Evolutionary conservation across 1,140 invertebrate genomes (phyloP), one percentile per base, ranked within the genome.

Genomic region (Aphidius gifuensis): DNA sequence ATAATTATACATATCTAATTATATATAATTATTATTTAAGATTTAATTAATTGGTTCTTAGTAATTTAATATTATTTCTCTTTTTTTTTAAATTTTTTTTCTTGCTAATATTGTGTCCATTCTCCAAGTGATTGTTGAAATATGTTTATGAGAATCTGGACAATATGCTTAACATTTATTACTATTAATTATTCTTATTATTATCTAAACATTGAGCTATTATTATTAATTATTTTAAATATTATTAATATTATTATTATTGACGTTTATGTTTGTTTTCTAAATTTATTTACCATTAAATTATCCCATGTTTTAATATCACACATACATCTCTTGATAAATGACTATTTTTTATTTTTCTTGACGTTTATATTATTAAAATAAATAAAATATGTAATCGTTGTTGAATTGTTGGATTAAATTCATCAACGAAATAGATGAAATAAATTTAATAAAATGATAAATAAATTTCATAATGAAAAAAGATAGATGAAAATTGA

Each of bases 1-100:
- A 77, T 77, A 78, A 68, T 69, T 69, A 71, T 72, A 69, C 64
- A 73, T 73, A 69, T 69, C 71, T 71, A 71, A 69, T 55, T 70
- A 67, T 67, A 67, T 64, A 68, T 71, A 74, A 70, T 71, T 75
- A 71, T 78, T 76, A 76, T 72, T 60, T 78, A 78, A 74, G 69
- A 64, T 75, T 32, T 70, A 69, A 69, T 69, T 68, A 43, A 73
- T 74, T 75, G 65, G 70, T 68, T 73, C 23, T 32, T 61, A 62
- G 58, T 65, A 61, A 59, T 54, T 56, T 62, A 44, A 58, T 62
- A 62, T 65, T 44, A 62, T 62, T 57, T 32, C 57, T 59, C 59
- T 62, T 66, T 62, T 61, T 59, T 62, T 51, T 64, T 60, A 63
- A n/a, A 38, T 64, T 40, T 54, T 49, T 48, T 32, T 55, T 55